Percentiles rank a stretch among this genome's conserved stretches.
Evolutionary conservation across 37 sponge, comb jelly and placozoan species (phyloP).

Genomic region (Diacarnus erythraeanus): DNA sequence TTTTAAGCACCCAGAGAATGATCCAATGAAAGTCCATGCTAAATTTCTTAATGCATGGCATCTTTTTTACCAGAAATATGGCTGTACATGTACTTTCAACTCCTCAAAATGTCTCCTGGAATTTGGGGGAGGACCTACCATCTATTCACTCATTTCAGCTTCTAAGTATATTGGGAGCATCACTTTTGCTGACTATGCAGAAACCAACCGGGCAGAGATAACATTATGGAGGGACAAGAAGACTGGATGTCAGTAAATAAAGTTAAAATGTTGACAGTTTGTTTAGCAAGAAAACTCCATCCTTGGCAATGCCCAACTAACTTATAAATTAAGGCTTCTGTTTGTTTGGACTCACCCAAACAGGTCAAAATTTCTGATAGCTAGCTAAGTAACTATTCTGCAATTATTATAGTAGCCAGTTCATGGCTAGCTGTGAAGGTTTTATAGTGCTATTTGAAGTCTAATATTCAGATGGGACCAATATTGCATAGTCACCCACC

Average conservation of each 20-base stretch:
- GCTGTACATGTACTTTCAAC: background rate
- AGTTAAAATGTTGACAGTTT: too few species aligned
- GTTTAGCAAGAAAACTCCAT: too few species aligned
- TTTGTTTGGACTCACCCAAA: too few species aligned
- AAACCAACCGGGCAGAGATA: conserved; percentile 11
- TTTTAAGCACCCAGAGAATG: conserved; percentile 3
- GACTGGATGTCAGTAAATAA: conserved; percentile 9
- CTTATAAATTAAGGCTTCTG: too few species aligned
- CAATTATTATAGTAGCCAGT: too few species aligned
- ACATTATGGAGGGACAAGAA: conserved; percentile 1
- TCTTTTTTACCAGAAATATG: conserved; percentile 5
- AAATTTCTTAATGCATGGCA: conserved; percentile 9
- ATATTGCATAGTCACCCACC: too few species aligned
- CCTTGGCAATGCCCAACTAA: too few species aligned
- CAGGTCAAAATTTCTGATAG: too few species aligned
- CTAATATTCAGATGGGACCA: too few species aligned
- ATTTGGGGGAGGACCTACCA: conserved; percentile 23
- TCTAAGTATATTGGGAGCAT: background rate
- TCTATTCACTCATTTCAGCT: conserved; percentile 10
- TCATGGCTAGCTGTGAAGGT: too few species aligned
- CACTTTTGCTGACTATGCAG: conserved; percentile 29
- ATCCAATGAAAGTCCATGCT: conserved; percentile 12
- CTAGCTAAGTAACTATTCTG: too few species aligned
- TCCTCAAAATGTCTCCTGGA: background rate
- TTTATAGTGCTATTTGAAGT: too few species aligned